Evolutionary conservation across 2,888 invertebrate species (phyloP), one percentile per base, ranked within the genome.

Genomic region (Drosophila siamana): DNA sequence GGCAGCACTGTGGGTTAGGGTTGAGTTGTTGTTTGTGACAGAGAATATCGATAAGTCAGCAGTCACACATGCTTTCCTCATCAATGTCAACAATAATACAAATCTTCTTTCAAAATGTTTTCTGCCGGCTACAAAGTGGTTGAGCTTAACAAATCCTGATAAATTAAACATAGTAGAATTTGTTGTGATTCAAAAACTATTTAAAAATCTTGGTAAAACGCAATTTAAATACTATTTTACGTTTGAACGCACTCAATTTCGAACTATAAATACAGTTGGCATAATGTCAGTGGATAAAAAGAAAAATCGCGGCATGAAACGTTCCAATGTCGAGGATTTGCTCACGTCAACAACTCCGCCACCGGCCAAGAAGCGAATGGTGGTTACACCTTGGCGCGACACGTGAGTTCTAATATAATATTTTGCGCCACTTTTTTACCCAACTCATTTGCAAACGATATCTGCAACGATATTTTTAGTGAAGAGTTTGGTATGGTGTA

Each of bases 371-470:
- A 78, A 90, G 1, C 78, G 88, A 38, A 90, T 89, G 6, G 77
- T 91, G 9, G 91, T 92, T 0, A 89, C 91, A 1, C 91, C 91
- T 9, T 91, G 91, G 91, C 88, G 86, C 36, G 80, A 90, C 80
- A 85, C 89, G 91, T 91, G 87, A 80, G 91, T 74, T 19, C 38
- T 41, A 16, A 16, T 11, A 5, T 15, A 6, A 6, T 5, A 19
- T 19, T 19, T 19, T 19, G 19, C 3, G 11, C 13, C 0, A 3
- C 0, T 13, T 38, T 11, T 13, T 38, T 11, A 11, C 3, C 40
- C 2, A 6, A 16, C 6, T 59, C 28, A 1, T n/a, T 0, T 3
- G n/a, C n/a, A n/a, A n/a, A n/a, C n/a, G n/a, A n/a, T n/a, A n/a
- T 22, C 33, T 19, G 19, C 19, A 19, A 1, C 9, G 9, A 1